A percentile compares a stretch with the other conserved stretches of the same genome.
These are phyloP conservation scores for Heterotilapia buettikoferi DNA, from an alignment of 2,113 vertebrate genomes.

Conservation along the genomic window DNA sequence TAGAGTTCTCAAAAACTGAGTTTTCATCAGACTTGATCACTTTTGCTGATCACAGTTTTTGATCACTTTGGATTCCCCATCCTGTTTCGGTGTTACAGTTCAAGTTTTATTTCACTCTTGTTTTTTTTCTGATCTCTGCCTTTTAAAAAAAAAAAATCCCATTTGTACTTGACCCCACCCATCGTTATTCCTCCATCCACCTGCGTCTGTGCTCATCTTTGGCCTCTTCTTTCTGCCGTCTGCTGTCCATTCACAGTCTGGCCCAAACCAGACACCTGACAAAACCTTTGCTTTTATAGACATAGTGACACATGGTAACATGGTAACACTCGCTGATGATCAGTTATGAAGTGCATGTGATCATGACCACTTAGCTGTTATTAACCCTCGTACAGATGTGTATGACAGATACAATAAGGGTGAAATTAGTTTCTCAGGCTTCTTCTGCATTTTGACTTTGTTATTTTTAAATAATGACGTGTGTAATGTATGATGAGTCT, in stretches of 20 bases:
- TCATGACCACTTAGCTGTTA: not conserved
- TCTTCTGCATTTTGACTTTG: not conserved
- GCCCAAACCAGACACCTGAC: not conserved
- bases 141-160: not conserved
- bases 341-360: not conserved
- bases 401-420: not conserved
- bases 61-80: not conserved
- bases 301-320: not conserved
- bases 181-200: accelerated
- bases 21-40: not conserved
- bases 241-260: not conserved
- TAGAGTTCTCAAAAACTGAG: accelerated
- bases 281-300: too few species aligned
- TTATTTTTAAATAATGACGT: not conserved
- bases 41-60: not conserved
- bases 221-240: not conserved
- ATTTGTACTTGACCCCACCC: not conserved
- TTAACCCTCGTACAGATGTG: not conserved
- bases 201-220: not conserved
- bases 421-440: not conserved
- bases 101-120: not conserved
- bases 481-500: accelerated
- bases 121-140: not conserved
- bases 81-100: not conserved
- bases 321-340: not conserved